A percentile compares a stretch with the other conserved stretches of the same genome.
These are phyloP conservation scores for Steinernema hermaphroditum DNA, from an alignment of 2,888 invertebrate species.

Conservation along the genomic window DNA sequence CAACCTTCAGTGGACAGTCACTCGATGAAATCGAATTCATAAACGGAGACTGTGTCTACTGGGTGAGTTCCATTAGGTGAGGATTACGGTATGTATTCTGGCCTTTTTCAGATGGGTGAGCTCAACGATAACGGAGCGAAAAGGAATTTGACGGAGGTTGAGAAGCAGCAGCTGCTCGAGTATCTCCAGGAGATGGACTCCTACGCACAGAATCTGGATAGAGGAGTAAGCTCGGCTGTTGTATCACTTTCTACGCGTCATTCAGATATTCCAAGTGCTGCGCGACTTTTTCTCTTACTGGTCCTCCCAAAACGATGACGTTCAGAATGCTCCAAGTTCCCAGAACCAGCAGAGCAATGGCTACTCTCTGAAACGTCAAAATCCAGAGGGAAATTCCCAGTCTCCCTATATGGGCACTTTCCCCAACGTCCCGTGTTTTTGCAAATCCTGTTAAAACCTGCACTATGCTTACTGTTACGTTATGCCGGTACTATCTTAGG, in stretches of 20 bases:
- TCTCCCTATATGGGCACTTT: background rate
- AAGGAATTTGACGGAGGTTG: constrained; percentile 10
- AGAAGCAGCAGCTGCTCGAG: constrained; percentile 17
- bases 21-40: constrained; percentile 1
- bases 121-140: constrained; percentile 21
- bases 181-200: constrained; percentile 7
- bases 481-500: constrained; percentile 18
- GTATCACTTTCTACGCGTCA: background rate
- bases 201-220: constrained; percentile 7
- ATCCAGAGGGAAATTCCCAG: background rate
- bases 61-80: background rate
- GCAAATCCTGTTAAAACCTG: background rate
- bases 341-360: background rate
- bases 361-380: background rate
- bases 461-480: background rate
- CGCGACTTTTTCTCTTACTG: background rate
- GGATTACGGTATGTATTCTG: too few relatives aligned
- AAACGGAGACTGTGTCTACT: constrained; percentile 21
- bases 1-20: background rate
- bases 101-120: background rate
- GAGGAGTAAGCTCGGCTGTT: background rate
- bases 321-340: background rate
- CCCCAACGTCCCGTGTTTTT: constrained; percentile 1
- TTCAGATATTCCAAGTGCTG: constrained; percentile 11
- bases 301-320: background rate